These are phyloP conservation scores for Lordiphosa clarofinis DNA, from an alignment of 1,140 invertebrate genomes.

Conservation along the genomic window DNA sequence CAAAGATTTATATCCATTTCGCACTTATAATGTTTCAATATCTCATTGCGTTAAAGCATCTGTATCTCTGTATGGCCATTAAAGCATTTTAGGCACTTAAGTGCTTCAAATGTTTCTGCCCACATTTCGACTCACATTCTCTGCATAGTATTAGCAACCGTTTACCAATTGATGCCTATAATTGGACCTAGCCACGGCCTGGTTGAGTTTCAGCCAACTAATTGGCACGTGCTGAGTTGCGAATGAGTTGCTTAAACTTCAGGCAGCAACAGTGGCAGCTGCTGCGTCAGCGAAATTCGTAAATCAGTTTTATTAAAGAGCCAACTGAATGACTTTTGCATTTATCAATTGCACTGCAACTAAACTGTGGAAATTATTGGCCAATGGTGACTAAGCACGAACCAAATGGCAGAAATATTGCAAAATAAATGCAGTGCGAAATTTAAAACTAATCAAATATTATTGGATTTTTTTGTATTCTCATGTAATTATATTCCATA, in stretches of 20 bases:
- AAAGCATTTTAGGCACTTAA: conserved; percentile 68
- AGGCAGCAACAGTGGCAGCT: conserved; percentile 12
- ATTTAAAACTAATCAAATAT: no score
- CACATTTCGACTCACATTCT: conserved; percentile 16
- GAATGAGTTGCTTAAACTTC: conserved; percentile 65
- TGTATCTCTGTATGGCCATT: conserved; percentile 43
- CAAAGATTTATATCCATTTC: conserved; percentile 72
- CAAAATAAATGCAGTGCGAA: no score
- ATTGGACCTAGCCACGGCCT: conserved; percentile 32
- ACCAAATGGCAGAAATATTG: no score
- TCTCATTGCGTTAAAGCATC: conserved; percentile 29
- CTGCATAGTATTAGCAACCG: conserved; percentile 7
- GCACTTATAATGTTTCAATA: conserved; percentile 77
- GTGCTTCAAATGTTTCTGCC: conserved; percentile 12
- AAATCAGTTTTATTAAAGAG: conserved; percentile 16
- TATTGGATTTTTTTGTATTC: no score
- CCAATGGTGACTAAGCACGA: background rate
- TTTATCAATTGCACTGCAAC: conserved; percentile 28
- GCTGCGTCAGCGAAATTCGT: conserved; percentile 29
- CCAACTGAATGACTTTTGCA: conserved; percentile 41
- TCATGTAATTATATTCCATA: no score
- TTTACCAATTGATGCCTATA: conserved; percentile 42
- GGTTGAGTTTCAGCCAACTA: conserved; percentile 36
- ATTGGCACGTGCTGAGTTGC: conserved; percentile 63
- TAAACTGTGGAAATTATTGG: conserved; percentile 3